A percentile compares a stretch with the other conserved stretches of the same genome.
Conservation (phyloP, 2,113 vertebrate species). For the Antennarius striatus region DNA sequence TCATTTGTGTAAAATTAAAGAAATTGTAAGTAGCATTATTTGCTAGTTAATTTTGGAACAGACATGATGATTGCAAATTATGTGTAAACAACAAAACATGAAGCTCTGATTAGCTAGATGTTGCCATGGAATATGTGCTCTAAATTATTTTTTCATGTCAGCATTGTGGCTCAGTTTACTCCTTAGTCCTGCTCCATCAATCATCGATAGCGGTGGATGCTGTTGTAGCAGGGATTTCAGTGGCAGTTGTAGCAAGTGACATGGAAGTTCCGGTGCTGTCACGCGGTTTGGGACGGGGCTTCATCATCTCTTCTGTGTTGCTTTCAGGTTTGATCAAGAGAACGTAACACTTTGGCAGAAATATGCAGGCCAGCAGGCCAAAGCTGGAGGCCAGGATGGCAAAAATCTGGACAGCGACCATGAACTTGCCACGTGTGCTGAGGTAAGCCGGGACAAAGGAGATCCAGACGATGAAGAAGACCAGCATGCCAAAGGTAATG, state of each 20-base stretch:
- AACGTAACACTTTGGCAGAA: slow-evolving; percentile 86
- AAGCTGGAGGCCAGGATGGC: slow-evolving; percentile 89
- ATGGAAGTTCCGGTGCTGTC: slow-evolving; percentile 80
- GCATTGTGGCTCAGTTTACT: background rate
- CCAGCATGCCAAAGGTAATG: slow-evolving; percentile 86
- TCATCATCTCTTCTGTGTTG: slow-evolving; percentile 83
- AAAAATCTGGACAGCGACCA: slow-evolving; percentile 90
- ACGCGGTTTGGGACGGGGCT: slow-evolving; percentile 67
- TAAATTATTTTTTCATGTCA: background rate
- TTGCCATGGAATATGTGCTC: slow-evolving; percentile 1
- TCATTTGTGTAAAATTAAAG: too few species aligned
- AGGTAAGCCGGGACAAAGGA: slow-evolving; percentile 89
- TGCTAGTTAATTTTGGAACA: slow-evolving; percentile 1
- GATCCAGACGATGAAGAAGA: slow-evolving; percentile 89
- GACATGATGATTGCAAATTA: slow-evolving; percentile 2
- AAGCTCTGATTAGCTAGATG: background rate
- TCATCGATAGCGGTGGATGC: slow-evolving; percentile 74
- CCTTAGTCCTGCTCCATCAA: slow-evolving; percentile 14
- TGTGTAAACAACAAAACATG: slow-evolving; percentile 1
- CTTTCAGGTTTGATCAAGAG: slow-evolving; percentile 84
- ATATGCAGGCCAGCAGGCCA: slow-evolving; percentile 84
- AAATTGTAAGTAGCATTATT: background rate
- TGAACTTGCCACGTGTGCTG: slow-evolving; percentile 88
- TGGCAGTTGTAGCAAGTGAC: slow-evolving; percentile 71
- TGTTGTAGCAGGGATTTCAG: slow-evolving; percentile 67